Evolutionary conservation across 2,797 vertebrate genomes (phyloP).

Genomic region (Muscicapa striata): DNA sequence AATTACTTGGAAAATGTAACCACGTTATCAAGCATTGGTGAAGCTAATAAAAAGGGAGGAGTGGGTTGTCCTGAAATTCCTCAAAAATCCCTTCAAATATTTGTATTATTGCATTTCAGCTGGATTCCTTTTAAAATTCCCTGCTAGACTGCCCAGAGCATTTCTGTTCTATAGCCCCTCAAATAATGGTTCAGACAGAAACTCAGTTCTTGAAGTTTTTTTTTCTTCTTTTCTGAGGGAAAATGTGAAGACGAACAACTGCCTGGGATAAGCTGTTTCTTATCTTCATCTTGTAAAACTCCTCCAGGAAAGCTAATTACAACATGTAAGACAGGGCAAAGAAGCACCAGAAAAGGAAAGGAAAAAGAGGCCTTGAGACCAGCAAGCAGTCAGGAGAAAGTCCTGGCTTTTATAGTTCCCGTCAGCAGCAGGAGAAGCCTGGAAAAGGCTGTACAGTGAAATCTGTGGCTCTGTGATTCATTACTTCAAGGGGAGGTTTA

Average conservation of each 20-base stretch:
- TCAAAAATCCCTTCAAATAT: conserved; percentile 23
- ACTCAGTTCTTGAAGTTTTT: not conserved
- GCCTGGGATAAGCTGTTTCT: conserved; percentile 9
- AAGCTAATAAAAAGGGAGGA: not conserved
- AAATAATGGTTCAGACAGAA: not conserved
- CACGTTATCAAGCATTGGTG: not conserved
- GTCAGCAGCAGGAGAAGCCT: conserved; percentile 9
- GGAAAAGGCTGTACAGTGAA: not conserved
- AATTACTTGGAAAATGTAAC: not conserved
- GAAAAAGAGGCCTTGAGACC: conserved; percentile 3
- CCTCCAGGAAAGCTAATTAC: conserved; percentile 39
- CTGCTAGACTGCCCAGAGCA: not conserved
- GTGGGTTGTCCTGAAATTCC: not conserved
- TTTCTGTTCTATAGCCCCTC: conserved; percentile 26
- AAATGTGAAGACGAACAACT: conserved; percentile 43
- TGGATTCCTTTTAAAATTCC: conserved; percentile 32
- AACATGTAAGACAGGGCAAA: not conserved
- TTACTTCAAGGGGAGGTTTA: not conserved
- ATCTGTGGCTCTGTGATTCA: not conserved
- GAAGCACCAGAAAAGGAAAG: conserved; percentile 44
- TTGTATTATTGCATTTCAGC: conserved; percentile 29
- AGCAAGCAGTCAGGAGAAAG: not conserved
- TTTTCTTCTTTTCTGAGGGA: not conserved
- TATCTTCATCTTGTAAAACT: conserved; percentile 53
- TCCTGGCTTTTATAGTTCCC: not conserved